phyloP scores from a whole-genome alignment of 2,888 invertebrate species.

The Polymixis lichenea region DNA sequence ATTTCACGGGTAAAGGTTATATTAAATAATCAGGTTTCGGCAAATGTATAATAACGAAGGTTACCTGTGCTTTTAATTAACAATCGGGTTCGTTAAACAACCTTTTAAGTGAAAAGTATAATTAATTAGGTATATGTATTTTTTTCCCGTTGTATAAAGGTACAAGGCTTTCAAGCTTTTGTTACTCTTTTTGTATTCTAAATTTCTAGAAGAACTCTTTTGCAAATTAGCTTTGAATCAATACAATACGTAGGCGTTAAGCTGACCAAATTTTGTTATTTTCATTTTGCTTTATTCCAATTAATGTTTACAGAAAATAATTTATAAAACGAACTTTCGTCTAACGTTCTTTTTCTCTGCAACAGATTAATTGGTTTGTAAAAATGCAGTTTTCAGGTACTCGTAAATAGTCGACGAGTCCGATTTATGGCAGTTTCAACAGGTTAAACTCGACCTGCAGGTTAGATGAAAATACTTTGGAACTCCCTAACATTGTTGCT shows the following conservation, averaged over 20 bases:
- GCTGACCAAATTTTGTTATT: not conserved
- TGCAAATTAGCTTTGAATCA: not conserved
- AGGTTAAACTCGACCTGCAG: conserved; percentile 18
- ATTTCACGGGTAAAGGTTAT: conserved; percentile 4
- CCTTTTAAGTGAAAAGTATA: not conserved
- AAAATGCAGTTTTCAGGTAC: conserved; percentile 32
- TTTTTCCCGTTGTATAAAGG: not conserved
- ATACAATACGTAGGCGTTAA: not conserved
- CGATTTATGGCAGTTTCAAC: conserved; percentile 33
- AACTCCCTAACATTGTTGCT: conserved; percentile 31
- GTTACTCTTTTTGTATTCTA: not conserved
- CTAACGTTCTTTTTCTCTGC: not conserved
- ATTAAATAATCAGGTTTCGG: conserved; percentile 4
- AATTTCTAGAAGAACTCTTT: not conserved
- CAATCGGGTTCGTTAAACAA: not conserved
- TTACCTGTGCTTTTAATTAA: conserved; percentile 16
- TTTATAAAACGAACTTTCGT: not conserved
- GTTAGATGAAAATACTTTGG: conserved; percentile 49
- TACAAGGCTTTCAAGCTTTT: not conserved
- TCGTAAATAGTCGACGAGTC: conserved; percentile 19
- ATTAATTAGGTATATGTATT: not conserved
- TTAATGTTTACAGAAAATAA: conserved; percentile 13
- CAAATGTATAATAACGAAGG: conserved; percentile 3
- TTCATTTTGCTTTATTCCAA: conserved; percentile 6
- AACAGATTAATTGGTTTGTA: conserved; percentile 31